Base-by-base conservation (phyloP, 2,888 invertebrate species). In the Diabrotica balteata region DNA sequence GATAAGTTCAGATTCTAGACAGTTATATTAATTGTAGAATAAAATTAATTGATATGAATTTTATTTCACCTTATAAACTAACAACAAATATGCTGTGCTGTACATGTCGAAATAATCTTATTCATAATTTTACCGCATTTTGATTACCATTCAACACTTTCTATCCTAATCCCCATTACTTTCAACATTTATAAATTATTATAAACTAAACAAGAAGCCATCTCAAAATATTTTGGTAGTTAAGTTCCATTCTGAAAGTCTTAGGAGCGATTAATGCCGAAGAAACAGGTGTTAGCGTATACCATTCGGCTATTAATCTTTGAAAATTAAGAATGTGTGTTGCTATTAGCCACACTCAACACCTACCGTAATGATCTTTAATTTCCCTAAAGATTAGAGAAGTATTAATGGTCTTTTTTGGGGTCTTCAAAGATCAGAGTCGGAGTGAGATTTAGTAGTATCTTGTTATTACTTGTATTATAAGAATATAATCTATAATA, bases 281-380 rank as follows among this genome's bases (percentile, higher is more conserved):
- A 22, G 59, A 64, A 68, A 70, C 72, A 72, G 72, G 72, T 72
- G 72, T 71, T 66, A 8, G 55, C 11, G 17, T 47, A 42, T 59
- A 53, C 50, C 46, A 32, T 51, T 47, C 50, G 50, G 63, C 69
- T 60, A 72, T 71, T 71, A 71, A 72, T 72, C 72, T 69, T 54
- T 61, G 44, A 66, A 68, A 69, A 65, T 69, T 71, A 68, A 69
- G 71, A 72, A 72, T 68, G 61, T 61, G 61, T 59, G 17, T 55
- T 22, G 69, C 69, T 63, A 69, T 72, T 71, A 71, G 71, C 66
- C 67, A 72, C 72, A 72, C 69, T 72, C 72, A 72, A 72, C 72
- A 72, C 72, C 72, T 72, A 67, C 70, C 69, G 58, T 72, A 72
- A 72, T 72, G 72, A 72, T 71, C 67, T 71, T 65, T 71, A 72